Percentiles rank a stretch among this genome's conserved stretches.
Evolutionary conservation across 2,113 vertebrate species (phyloP).

Genomic region (Synodontis membranacea): DNA sequence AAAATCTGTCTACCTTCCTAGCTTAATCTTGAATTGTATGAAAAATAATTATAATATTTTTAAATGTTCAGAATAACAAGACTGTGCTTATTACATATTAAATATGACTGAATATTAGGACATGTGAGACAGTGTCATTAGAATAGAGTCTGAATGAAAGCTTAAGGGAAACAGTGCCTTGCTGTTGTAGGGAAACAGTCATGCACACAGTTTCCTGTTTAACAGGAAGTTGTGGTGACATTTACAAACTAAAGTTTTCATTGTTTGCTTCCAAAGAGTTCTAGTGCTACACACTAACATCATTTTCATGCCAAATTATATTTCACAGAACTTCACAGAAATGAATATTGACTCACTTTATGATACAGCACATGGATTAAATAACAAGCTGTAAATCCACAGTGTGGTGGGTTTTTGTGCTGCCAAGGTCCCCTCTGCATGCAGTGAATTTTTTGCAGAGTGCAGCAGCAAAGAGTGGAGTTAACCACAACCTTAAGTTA

Average conservation of each 20-base stretch:
- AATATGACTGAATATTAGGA: neutral
- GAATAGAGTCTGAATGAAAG: neutral
- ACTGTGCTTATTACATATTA: neutral
- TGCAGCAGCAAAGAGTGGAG: neutral
- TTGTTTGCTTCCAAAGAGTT: neutral
- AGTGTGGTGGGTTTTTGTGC: neutral
- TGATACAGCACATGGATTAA: neutral
- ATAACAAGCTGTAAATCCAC: neutral
- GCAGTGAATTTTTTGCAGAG: neutral
- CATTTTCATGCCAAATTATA: neutral
- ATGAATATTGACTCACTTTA: neutral
- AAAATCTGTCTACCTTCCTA: neutral
- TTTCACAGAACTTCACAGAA: neutral
- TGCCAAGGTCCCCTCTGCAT: neutral
- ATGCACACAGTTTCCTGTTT: neutral
- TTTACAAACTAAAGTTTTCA: neutral
- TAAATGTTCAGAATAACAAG: neutral
- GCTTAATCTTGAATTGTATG: neutral
- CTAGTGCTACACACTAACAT: neutral
- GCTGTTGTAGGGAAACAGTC: neutral
- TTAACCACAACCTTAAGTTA: neutral
- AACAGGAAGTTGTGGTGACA: neutral
- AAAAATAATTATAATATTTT: neutral
- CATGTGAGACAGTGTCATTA: neutral
- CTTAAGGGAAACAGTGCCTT: neutral